Base-by-base conservation (phyloP, 1,140 invertebrate species). In the Hylaeus anthracinus region DNA sequence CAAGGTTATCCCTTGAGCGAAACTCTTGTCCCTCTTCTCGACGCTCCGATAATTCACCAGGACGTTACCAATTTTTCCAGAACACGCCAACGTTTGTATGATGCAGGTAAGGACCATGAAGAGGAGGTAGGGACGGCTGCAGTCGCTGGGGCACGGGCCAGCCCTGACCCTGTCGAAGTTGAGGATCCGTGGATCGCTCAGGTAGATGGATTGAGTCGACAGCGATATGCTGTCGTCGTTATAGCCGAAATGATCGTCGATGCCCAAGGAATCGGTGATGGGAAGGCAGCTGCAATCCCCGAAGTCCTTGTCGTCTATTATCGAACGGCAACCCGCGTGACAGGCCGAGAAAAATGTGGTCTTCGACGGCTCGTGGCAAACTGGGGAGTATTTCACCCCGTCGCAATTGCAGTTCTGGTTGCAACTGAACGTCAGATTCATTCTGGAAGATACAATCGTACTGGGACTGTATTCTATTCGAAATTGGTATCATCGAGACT, bases 321-420 rank as follows among this genome's bases (percentile, higher is more conserved):
- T 82, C 0, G 64, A 88, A 10, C 70, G 91, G 58, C 95, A 96
- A 1, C 95, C 95, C 0, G 95, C 95, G 83, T 96, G 95, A 84
- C 95, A 96, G 9, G 95, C 93, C 8, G 95, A 95, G 88, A 94
- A 96, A 79, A 93, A 96, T 2, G 95, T 95, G 15, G 93, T 94
- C 76, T 89, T 92, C 2, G 92, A 93, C 3, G 92, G 81, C 56
- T 93, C 93, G 77, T 95, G 94, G 81, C 95, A 95, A 2, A 96
- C 95, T 1, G 95, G 95, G 0, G 93, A 92, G 85, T 95, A 95
- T 79, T 94, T 94, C 0, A 95, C 90, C 41, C 88, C 87, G 0
- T 92, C 92, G 86, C 95, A 95, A 45, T 91, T 92, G 83, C 95
- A 96, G 26, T 94, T 91, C 0, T 71, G 64, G 79, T 95, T 95